Percentiles rank a stretch among this genome's conserved stretches.
phyloP scores from a whole-genome alignment of 1,140 invertebrate genomes.

The Anastrepha obliqua region DNA sequence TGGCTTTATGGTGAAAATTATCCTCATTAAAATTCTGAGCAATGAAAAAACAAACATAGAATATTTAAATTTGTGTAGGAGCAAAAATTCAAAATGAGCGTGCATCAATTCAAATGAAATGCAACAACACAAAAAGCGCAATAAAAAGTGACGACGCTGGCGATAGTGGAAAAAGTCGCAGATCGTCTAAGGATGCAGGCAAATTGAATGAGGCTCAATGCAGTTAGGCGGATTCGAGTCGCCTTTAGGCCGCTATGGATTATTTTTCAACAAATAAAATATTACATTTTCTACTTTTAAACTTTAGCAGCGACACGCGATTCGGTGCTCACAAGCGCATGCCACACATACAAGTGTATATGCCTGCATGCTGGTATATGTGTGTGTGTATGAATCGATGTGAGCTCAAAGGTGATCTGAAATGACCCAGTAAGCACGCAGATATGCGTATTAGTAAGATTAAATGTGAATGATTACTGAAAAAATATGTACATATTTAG shows the following conservation, averaged over 20 bases:
- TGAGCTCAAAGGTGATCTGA: constrained; percentile 3
- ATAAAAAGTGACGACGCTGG: not conserved
- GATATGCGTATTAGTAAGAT: no score
- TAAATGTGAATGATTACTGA: no score
- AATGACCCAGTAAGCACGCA: not conserved
- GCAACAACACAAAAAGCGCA: not conserved
- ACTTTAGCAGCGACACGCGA: not conserved
- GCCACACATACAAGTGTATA: not conserved
- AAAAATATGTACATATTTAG: no score
- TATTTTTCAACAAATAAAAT: constrained; percentile 21
- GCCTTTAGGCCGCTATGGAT: not conserved
- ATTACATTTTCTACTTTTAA: constrained; percentile 16
- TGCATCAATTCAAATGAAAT: constrained; percentile 41
- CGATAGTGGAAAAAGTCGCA: not conserved
- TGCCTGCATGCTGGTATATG: no score
- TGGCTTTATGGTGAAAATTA: constrained; percentile 23
- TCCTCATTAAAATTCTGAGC: constrained; percentile 39
- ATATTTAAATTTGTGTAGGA: not conserved
- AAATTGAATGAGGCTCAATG: not conserved
- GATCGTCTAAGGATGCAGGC: not conserved
- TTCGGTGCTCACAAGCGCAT: not conserved
- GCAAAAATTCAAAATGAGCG: constrained; percentile 9
- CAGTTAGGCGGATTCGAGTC: not conserved
- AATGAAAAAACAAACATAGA: not conserved
- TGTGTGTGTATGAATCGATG: not conserved